phyloP scores from a whole-genome alignment of 2,113 vertebrate genomes.

The Xiphophorus hellerii region DNA sequence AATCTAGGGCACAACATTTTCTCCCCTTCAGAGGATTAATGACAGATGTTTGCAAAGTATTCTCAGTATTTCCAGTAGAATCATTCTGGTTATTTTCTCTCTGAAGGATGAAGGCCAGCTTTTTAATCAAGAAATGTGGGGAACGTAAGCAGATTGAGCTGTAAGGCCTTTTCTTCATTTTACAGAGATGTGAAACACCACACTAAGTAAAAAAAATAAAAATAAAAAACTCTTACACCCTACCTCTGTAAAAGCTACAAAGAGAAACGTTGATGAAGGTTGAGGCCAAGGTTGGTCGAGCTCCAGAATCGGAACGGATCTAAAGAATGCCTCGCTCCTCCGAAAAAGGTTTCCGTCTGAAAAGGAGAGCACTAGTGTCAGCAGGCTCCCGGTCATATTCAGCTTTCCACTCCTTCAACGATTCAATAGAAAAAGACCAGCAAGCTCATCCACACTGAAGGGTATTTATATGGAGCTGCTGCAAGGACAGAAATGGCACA shows the following conservation, averaged over 20 bases:
- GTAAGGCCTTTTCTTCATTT: constrained; percentile 28
- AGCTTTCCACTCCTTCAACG: constrained; percentile 33
- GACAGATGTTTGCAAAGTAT: background rate
- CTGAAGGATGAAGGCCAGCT: background rate
- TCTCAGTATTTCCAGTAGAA: background rate
- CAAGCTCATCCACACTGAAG: constrained; percentile 20
- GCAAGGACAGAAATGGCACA: constrained; percentile 16
- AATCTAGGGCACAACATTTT: background rate
- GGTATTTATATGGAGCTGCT: constrained; percentile 9
- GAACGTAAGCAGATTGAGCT: background rate
- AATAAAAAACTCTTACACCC: constrained; percentile 30
- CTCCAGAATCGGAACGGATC: constrained; percentile 11
- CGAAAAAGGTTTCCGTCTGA: constrained; percentile 37
- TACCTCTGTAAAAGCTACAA: constrained; percentile 37
- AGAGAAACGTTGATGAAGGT: constrained; percentile 52
- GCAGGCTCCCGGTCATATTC: constrained; percentile 36
- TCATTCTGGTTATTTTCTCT: constrained; percentile 8
- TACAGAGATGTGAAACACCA: constrained; percentile 27
- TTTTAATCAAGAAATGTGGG: constrained; percentile 15
- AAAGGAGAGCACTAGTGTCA: constrained; percentile 25
- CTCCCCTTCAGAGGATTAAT: constrained; percentile 5
- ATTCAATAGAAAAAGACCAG: constrained; percentile 35
- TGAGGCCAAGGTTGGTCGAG: constrained; percentile 22
- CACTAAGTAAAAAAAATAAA: background rate
- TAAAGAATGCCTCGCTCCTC: constrained; percentile 26